Percentiles rank a stretch among this genome's conserved stretches.
Evolutionary conservation across 2,888 invertebrate genomes (phyloP).

Genomic region (Netelia fuscicornis): DNA sequence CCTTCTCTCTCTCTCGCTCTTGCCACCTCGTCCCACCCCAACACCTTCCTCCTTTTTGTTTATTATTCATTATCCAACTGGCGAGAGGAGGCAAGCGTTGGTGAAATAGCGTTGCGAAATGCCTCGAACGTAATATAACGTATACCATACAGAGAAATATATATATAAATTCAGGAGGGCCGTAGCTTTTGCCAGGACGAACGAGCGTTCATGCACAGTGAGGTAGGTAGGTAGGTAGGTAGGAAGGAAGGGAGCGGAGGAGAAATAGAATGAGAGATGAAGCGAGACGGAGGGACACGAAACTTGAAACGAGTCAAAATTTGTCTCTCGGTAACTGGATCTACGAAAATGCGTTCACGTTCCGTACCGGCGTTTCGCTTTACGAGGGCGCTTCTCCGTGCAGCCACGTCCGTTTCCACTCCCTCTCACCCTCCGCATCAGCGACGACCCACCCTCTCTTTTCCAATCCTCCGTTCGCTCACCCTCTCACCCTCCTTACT

Average conservation of each 20-base stretch:
- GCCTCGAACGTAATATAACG: conserved; percentile 48
- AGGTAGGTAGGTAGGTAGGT: background rate
- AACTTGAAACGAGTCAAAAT: conserved; percentile 72
- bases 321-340: conserved; percentile 73
- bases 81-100: conserved; percentile 23
- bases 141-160: conserved; percentile 24
- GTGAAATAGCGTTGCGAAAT: conserved; percentile 52
- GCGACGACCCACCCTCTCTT: conserved; percentile 25
- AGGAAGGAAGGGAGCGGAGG: conserved; percentile 21
- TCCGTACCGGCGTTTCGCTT: conserved; percentile 68
- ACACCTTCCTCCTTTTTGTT: conserved; percentile 12
- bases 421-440: conserved; percentile 48
- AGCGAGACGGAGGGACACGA: conserved; percentile 63
- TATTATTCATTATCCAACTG: conserved; percentile 48
- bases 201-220: conserved; percentile 38
- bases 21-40: background rate
- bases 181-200: conserved; percentile 55
- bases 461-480: conserved; percentile 32
- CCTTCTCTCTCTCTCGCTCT: background rate
- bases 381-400: conserved; percentile 70
- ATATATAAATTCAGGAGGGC: conserved; percentile 45
- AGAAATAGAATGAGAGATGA: conserved; percentile 51
- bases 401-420: conserved; percentile 67
- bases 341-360: conserved; percentile 73
- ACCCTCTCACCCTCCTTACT: conserved; percentile 59